These are phyloP conservation scores for Chloroceryle aenea DNA, from an alignment of 2,113 vertebrate species.

Conservation along the genomic window DNA sequence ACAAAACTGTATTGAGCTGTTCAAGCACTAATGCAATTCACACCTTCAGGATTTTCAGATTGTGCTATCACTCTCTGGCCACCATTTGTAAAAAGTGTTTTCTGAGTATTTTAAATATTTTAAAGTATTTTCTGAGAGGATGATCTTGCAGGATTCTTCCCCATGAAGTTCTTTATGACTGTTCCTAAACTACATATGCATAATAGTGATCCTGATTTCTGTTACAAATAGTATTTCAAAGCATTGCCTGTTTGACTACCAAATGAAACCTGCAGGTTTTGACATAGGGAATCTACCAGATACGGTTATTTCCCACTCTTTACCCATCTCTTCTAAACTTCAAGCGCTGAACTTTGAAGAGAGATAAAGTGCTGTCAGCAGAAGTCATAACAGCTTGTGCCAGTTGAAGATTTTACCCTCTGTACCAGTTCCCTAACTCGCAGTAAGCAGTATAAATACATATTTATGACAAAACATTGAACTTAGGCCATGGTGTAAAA, in stretches of 20 bases:
- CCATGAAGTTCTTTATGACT: background rate
- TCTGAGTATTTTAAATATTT: too few relatives aligned
- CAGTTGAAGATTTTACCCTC: background rate
- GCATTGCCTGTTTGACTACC: background rate
- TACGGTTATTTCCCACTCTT: background rate
- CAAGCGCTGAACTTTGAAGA: background rate
- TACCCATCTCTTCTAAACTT: background rate
- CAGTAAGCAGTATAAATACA: background rate
- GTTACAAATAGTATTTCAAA: background rate
- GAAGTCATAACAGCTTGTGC: background rate
- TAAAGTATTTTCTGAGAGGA: background rate
- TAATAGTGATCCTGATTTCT: background rate
- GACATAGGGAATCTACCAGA: background rate
- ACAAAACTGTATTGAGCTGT: background rate
- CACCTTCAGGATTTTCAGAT: background rate
- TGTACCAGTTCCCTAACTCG: background rate
- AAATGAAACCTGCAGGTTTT: background rate
- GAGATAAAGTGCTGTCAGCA: background rate
- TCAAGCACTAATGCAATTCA: background rate
- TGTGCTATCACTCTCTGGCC: background rate
- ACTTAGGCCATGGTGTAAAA: background rate
- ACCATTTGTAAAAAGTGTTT: too few relatives aligned
- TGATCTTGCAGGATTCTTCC: background rate
- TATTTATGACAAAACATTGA: background rate
- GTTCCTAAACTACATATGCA: background rate